Conservation (phyloP, 2,113 vertebrate genomes). For the Halichoerus grypus region DNA sequence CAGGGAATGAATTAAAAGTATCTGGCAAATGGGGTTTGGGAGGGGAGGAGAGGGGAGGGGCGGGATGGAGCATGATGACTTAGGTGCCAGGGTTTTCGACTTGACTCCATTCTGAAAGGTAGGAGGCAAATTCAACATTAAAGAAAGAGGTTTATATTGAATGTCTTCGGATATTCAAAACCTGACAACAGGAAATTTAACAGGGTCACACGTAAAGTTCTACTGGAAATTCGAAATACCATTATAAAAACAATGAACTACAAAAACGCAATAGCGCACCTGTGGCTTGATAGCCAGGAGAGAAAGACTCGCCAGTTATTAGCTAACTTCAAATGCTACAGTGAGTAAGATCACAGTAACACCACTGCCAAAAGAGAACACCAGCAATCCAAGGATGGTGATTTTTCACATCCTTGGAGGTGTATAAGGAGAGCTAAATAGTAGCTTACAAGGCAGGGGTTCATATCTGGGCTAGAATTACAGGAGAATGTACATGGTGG, state of each 20-base stretch:
- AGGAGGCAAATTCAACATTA: neutral
- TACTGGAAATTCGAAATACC: constrained; percentile 10
- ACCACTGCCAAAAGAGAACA: neutral
- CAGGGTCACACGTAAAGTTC: neutral
- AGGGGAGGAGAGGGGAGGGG: neutral
- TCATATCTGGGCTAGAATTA: neutral
- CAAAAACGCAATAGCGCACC: neutral
- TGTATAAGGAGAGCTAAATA: neutral
- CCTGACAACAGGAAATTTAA: neutral
- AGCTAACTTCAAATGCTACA: neutral
- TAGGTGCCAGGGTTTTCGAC: neutral
- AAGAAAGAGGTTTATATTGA: neutral
- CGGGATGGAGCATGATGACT: neutral
- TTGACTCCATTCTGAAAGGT: neutral
- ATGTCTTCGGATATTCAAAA: constrained; percentile 39
- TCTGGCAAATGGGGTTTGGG: neutral
- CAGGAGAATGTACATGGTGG: neutral
- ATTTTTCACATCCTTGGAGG: neutral
- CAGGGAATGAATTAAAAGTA: neutral
- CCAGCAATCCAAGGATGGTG: neutral
- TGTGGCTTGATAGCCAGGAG: neutral
- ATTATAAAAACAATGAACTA: constrained; percentile 30
- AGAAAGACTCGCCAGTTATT: neutral
- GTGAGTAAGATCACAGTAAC: neutral
- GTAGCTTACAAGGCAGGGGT: neutral